Evolutionary conservation across 92 coral and sea anemone species (phyloP).

Genomic region (Parazoanthus atlanticus): DNA sequence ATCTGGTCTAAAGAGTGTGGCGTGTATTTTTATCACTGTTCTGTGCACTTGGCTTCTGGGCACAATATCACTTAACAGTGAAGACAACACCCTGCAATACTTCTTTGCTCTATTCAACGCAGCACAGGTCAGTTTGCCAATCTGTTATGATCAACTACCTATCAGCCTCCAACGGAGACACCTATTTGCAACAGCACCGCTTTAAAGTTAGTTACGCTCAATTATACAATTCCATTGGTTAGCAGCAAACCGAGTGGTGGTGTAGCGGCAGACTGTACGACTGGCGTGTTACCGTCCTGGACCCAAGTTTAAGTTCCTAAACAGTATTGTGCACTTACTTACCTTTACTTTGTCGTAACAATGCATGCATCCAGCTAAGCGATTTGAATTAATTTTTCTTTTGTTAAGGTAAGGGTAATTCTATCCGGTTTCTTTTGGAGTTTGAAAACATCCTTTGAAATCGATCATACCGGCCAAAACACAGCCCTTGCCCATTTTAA

Average conservation of each 20-base stretch:
- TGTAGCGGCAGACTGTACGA: not conserved
- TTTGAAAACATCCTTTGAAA: too few species aligned
- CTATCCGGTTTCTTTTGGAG: too few species aligned
- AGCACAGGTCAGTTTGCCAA: slow-evolving; percentile 51
- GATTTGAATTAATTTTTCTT: too few species aligned
- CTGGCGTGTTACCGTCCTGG: not conserved
- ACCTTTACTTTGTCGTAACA: too few species aligned
- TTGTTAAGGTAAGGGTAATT: too few species aligned
- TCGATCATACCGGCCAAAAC: too few species aligned
- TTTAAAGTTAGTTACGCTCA: not conserved
- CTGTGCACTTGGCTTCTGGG: slow-evolving; percentile 72
- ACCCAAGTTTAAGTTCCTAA: not conserved
- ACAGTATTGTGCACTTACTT: too few species aligned
- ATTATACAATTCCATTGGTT: too few species aligned
- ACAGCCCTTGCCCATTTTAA: too few species aligned
- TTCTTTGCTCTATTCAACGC: slow-evolving; percentile 60
- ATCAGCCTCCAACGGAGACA: not conserved
- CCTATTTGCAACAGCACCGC: not conserved
- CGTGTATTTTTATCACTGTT: slow-evolving; percentile 61
- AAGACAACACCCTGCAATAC: slow-evolving; percentile 47
- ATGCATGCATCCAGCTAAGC: too few species aligned
- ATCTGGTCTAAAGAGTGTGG: slow-evolving; percentile 63
- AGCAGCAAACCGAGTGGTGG: not conserved
- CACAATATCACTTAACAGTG: slow-evolving; percentile 65
- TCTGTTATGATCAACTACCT: not conserved